Evolutionary conservation across 2,113 vertebrate species (phyloP), one percentile per base, ranked within the genome.

Genomic region (Oncorhynchus gorbuscha): DNA sequence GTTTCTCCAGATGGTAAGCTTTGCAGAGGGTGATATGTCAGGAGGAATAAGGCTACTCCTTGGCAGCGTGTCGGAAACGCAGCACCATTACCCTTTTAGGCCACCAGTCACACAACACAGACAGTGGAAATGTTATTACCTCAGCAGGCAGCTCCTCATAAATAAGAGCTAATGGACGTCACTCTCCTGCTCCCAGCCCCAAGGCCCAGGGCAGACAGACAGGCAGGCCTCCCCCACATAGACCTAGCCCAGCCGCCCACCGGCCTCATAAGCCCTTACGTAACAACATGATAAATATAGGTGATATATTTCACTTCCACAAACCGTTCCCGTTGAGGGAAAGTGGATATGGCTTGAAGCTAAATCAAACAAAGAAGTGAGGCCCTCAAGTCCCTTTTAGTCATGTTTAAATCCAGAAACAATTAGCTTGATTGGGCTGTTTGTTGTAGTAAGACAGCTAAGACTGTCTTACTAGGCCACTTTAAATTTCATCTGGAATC

Each of bases 81-180:
- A 77, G 73, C 55, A 69, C 75, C 78, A 87, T 90, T 89, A 90
- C 86, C 81, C 79, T 77, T 91, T 92, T 84, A 92, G 86, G 85
- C 79, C 81, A 81, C 81, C 88, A 59, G 77, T 74, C 84, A 74
- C 32, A 71, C 69, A 49, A 85, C 28, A 85, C 78, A 84, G 74
- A 83, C 81, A 82, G 83, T 77, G 84, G 74, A 90, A 88, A 89
- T 83, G 76, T 83, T 87, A 87, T 91, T 91, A 91, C 84, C 84
- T 79, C 62, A 85, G 79, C 79, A 74, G 83, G 69, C 82, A 62
- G n/a, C 71, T 79, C 66, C 84, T 89, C 84, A 77, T 92, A 91
- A 93, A 93, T 88, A 89, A 85, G 75, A 74, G 73, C 78, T 81
- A 89, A 90, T 88, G 84, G 87, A 81, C 73, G 55, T 59, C 28